phyloP scores from a whole-genome alignment of 2,113 vertebrate species.

The Cryptomyrus ogoouensis region DNA sequence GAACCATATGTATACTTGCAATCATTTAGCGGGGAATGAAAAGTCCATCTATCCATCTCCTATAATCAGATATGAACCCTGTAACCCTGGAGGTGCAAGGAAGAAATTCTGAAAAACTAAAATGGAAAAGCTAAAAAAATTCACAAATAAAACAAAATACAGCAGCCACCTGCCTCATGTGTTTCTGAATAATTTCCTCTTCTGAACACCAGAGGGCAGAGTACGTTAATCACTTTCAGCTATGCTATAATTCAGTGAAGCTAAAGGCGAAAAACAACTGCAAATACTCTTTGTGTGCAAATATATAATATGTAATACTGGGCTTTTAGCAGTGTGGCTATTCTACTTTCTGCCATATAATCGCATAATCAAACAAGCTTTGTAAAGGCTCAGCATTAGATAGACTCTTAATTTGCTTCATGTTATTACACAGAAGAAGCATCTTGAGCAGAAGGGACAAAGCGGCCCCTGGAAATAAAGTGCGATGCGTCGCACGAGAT shows the following conservation, averaged over 20 bases:
- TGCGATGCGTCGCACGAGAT: not conserved
- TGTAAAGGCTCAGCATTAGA: not conserved
- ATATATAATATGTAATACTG: not conserved
- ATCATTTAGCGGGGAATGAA: not conserved
- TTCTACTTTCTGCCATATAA: not conserved
- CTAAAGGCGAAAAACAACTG: not conserved
- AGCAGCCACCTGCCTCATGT: not conserved
- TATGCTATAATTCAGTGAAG: not conserved
- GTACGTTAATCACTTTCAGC: not conserved
- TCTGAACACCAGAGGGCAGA: slow-evolving; percentile 1
- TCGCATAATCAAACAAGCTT: not conserved
- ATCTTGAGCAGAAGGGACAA: not conserved
- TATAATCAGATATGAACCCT: not conserved
- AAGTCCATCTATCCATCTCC: not conserved
- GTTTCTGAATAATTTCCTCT: not conserved
- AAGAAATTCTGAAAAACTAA: not conserved
- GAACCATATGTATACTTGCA: not conserved
- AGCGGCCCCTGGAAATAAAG: not conserved
- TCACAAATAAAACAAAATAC: not conserved
- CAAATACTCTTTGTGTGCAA: not conserved
- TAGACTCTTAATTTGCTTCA: not conserved
- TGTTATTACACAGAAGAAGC: not conserved
- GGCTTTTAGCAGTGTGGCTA: not conserved
- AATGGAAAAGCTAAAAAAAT: not conserved
- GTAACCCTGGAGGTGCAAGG: not conserved